Conservation (phyloP, 2,113 vertebrate genomes). For the Rhabdomys dilectus region DNA sequence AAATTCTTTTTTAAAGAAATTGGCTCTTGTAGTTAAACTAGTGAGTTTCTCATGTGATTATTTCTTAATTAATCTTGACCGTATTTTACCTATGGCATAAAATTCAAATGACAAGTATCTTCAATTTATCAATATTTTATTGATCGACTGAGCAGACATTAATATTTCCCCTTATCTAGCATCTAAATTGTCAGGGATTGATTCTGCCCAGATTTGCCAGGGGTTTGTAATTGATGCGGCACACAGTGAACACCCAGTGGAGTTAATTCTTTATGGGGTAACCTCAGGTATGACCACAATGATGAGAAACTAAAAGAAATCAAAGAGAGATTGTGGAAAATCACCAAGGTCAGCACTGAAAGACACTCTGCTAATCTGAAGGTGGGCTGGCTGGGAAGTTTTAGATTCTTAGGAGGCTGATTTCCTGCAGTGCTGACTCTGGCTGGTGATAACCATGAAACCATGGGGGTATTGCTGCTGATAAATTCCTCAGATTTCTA, state of each 20-base stretch:
- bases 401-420: background rate
- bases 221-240: background rate
- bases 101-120: background rate
- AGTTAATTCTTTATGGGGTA: background rate
- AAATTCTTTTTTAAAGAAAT: background rate
- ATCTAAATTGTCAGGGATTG: background rate
- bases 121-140: background rate
- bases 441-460: background rate
- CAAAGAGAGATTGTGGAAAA: background rate
- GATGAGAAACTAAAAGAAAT: background rate
- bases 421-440: background rate
- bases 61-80: background rate
- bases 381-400: too few species aligned
- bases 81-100: background rate
- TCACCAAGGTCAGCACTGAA: background rate
- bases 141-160: background rate
- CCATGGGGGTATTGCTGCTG: background rate
- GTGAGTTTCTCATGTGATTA: background rate
- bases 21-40: background rate
- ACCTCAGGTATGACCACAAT: background rate
- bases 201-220: background rate
- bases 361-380: background rate
- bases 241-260: background rate
- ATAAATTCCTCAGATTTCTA: background rate
- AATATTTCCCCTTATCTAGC: background rate